These are phyloP conservation scores for Takifugu ocellatus DNA, from an alignment of 2,797 vertebrate species.

Conservation along the genomic window DNA sequence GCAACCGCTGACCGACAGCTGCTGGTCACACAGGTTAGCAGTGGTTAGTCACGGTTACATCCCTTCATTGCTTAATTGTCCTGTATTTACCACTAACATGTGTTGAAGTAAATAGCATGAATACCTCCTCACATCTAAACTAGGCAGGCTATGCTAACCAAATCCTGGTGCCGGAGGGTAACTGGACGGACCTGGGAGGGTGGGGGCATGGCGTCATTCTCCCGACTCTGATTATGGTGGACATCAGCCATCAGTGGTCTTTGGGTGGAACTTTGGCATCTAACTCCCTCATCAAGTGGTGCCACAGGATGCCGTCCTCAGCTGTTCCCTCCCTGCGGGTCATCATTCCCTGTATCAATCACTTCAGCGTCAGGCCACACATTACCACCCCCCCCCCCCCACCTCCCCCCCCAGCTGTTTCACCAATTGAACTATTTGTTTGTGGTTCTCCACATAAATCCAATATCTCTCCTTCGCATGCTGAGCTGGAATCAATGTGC, in stretches of 20 bases:
- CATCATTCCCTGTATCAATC: conserved; percentile 58
- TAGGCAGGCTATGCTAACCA: not conserved
- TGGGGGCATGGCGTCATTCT: conserved; percentile 26
- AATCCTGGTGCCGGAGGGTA: conserved; percentile 22
- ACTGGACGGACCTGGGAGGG: conserved; percentile 2
- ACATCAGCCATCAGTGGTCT: conserved; percentile 44
- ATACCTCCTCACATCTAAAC: too few species aligned
- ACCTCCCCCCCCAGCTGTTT: conserved; percentile 41
- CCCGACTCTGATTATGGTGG: not conserved
- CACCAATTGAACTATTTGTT: conserved; percentile 29
- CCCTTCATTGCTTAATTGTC: too few species aligned
- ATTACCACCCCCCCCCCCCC: conserved; percentile 36
- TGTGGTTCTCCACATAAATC: conserved; percentile 32
- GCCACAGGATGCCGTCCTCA: conserved; percentile 57
- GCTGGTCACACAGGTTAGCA: too few species aligned
- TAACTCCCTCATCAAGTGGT: conserved; percentile 65
- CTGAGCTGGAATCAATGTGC: conserved; percentile 21
- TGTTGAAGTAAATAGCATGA: too few species aligned
- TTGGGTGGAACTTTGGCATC: conserved; percentile 50
- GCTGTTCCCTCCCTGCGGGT: conserved; percentile 48
- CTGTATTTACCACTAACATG: too few species aligned
- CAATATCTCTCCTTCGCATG: conserved; percentile 9
- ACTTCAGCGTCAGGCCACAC: conserved; percentile 44
- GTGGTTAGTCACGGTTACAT: too few species aligned
- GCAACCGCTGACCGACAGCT: too few species aligned